phyloP scores from a whole-genome alignment of 2,113 vertebrate genomes.

The Nibea coibor region DNA sequence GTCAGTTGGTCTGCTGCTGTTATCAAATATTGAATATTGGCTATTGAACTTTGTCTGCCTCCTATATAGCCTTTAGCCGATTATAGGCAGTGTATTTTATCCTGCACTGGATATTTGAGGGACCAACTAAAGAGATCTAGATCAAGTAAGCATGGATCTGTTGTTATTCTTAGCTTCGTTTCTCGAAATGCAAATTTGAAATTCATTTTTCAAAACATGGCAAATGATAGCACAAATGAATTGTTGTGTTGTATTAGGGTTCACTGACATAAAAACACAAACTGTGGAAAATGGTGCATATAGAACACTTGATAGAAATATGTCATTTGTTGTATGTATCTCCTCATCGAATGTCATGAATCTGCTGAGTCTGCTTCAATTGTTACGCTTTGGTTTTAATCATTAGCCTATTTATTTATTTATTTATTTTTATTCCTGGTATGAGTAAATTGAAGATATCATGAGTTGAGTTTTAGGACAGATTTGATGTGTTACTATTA shows the following conservation, averaged over 20 bases:
- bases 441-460: neutral
- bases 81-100: neutral
- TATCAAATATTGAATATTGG: neutral
- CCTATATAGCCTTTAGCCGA: neutral
- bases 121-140: neutral
- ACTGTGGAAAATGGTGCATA: too few species aligned
- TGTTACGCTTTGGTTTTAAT: neutral
- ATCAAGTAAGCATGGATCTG: neutral
- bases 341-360: neutral
- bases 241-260: too few species aligned
- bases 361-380: neutral
- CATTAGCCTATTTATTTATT: neutral
- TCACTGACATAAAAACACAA: too few species aligned
- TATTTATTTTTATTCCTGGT: neutral
- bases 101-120: neutral
- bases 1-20: too few species aligned
- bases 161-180: neutral
- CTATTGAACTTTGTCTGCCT: neutral
- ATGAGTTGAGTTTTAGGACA: neutral
- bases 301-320: neutral
- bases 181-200: neutral
- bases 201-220: too few species aligned
- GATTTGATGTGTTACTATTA: neutral
- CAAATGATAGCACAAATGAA: too few species aligned
- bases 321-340: too few species aligned